Evolutionary conservation across 2,113 vertebrate genomes (phyloP).

Genomic region (Cairina moschata): DNA sequence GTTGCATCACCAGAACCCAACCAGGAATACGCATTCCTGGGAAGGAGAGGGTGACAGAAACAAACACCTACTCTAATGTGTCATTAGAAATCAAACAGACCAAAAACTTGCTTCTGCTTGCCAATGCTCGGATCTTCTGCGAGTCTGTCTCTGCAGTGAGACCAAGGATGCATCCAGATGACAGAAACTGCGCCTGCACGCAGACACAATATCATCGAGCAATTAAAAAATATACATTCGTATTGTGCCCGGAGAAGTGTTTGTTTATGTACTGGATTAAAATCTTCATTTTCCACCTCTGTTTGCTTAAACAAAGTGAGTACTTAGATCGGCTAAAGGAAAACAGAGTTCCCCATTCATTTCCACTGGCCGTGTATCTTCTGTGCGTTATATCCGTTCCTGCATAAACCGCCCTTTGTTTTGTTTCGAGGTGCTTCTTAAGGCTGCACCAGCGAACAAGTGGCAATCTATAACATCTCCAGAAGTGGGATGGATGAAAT

Average conservation of each 20-base stretch:
- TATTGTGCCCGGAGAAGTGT: neutral
- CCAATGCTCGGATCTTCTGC: conserved; percentile 10
- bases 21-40: conserved; percentile 2
- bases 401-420: neutral
- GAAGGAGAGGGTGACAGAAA: conserved; percentile 64
- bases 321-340: conserved; percentile 13
- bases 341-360: conserved; percentile 17
- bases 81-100: conserved; percentile 71
- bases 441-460: conserved; percentile 11
- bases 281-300: neutral
- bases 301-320: neutral
- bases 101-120: conserved; percentile 40
- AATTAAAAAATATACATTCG: neutral
- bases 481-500: conserved; percentile 30
- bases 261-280: conserved; percentile 37
- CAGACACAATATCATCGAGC: neutral
- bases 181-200: neutral
- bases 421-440: conserved; percentile 47
- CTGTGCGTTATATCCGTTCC: neutral
- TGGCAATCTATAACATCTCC: conserved; percentile 19
- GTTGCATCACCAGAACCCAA: conserved; percentile 5
- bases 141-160: conserved; percentile 33
- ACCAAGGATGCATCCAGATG: neutral
- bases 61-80: conserved; percentile 60
- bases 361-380: neutral